Conservation (phyloP, 1,140 invertebrate genomes). For the Drosophila lowei region DNA sequence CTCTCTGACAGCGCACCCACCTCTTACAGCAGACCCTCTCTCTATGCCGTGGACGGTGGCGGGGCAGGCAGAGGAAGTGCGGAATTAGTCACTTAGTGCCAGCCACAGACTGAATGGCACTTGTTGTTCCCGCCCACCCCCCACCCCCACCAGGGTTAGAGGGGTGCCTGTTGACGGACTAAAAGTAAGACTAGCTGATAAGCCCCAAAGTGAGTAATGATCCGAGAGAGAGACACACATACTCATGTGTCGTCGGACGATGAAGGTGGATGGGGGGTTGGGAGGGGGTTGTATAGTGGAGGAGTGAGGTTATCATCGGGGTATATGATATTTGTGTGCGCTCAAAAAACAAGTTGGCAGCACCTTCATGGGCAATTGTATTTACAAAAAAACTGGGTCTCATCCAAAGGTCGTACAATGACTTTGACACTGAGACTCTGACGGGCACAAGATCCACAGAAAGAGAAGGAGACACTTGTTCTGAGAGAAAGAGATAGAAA, state of each 20-base stretch:
- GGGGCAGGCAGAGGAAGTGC: neutral
- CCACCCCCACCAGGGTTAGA: neutral
- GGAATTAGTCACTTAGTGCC: slow-evolving; percentile 51
- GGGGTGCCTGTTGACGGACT: neutral
- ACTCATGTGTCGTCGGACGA: neutral
- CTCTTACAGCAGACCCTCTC: neutral
- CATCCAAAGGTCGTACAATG: slow-evolving; percentile 66
- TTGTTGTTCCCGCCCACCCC: slow-evolving; percentile 16
- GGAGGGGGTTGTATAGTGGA: too few species aligned
- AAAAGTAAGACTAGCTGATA: slow-evolving; percentile 44
- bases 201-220: slow-evolving; percentile 46
- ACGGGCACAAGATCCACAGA: slow-evolving; percentile 1
- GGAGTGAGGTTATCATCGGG: too few species aligned
- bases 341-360: slow-evolving; percentile 7
- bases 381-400: slow-evolving; percentile 44
- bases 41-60: neutral
- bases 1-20: too few species aligned
- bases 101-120: slow-evolving; percentile 68
- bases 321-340: neutral
- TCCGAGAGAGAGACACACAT: too few species aligned
- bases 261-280: too few species aligned
- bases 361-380: slow-evolving; percentile 6
- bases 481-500: neutral
- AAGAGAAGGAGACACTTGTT: neutral
- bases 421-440: slow-evolving; percentile 34